These are phyloP conservation scores for Drosophila orosa DNA, from an alignment of 1,140 invertebrate species.

Conservation along the genomic window DNA sequence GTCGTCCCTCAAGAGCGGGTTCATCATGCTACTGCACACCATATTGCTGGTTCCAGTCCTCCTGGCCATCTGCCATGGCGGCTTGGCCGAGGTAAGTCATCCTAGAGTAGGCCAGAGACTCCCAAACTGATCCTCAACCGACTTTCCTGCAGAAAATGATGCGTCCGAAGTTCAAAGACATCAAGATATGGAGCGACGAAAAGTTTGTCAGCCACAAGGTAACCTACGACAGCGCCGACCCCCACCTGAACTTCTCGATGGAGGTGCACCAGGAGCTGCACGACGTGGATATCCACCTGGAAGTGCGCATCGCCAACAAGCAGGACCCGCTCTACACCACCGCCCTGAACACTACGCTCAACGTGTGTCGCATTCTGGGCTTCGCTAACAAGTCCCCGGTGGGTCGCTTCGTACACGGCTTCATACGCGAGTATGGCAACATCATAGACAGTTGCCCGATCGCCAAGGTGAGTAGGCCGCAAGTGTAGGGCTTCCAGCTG, in stretches of 20 bases:
- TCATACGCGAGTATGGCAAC: slow-evolving; percentile 72
- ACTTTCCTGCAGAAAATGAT: slow-evolving; percentile 71
- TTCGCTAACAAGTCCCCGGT: slow-evolving; percentile 71
- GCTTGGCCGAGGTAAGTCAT: slow-evolving; percentile 57
- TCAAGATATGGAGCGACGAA: slow-evolving; percentile 77
- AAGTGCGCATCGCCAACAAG: slow-evolving; percentile 64
- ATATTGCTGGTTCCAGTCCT: slow-evolving; percentile 42
- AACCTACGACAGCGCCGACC: slow-evolving; percentile 63
- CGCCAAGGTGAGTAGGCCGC: slow-evolving; percentile 57
- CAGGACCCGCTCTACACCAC: slow-evolving; percentile 60
- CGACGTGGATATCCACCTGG: slow-evolving; percentile 68
- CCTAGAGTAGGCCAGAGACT: too few species aligned
- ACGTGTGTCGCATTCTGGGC: slow-evolving; percentile 67
- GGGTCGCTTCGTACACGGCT: slow-evolving; percentile 62
- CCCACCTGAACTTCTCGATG: slow-evolving; percentile 75
- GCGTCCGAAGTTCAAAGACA: slow-evolving; percentile 74
- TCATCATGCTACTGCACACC: slow-evolving; percentile 53
- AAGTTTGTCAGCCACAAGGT: slow-evolving; percentile 69
- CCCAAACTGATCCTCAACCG: not conserved
- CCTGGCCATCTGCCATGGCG: slow-evolving; percentile 43
- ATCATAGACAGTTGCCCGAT: slow-evolving; percentile 73
- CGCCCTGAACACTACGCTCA: slow-evolving; percentile 66
- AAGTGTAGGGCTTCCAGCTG: not conserved
- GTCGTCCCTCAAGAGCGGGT: slow-evolving; percentile 7
- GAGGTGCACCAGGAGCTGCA: slow-evolving; percentile 69